Conservation (phyloP, 1,140 invertebrate species). For the Formica exsecta region DNA sequence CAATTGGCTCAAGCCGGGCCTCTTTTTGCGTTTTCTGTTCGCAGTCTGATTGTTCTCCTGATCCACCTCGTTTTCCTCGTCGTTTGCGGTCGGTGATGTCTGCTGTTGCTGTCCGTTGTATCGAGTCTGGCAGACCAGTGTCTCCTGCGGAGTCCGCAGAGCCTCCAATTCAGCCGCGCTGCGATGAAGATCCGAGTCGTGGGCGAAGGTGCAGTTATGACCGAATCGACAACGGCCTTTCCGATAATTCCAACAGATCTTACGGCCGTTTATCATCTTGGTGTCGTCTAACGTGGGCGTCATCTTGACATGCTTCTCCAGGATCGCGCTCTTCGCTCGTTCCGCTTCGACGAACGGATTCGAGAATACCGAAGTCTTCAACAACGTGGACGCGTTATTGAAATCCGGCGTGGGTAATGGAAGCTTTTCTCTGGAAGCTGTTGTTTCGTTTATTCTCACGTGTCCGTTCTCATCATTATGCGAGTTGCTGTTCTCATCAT, state of each 20-base stretch:
- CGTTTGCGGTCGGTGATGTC: constrained; percentile 53
- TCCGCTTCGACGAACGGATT: constrained; percentile 97
- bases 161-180: constrained; percentile 87
- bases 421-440: constrained; percentile 85
- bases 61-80: constrained; percentile 87
- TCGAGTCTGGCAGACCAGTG: constrained; percentile 84
- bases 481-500: constrained; percentile 66
- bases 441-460: constrained; percentile 64
- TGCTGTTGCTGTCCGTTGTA: constrained; percentile 78
- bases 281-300: constrained; percentile 89
- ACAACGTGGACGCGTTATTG: constrained; percentile 81
- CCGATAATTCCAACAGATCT: constrained; percentile 97
- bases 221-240: constrained; percentile 96
- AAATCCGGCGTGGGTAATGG: constrained; percentile 87
- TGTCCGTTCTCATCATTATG: constrained; percentile 50
- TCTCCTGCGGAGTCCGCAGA: constrained; percentile 87
- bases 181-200: constrained; percentile 94
- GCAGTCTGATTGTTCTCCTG: constrained; percentile 87
- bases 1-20: constrained; percentile 92
- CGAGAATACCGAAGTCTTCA: constrained; percentile 92
- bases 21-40: constrained; percentile 88
- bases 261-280: constrained; percentile 93
- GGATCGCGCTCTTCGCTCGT: constrained; percentile 93
- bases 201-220: constrained; percentile 96
- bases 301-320: constrained; percentile 98